Conservation (phyloP, 2,888 invertebrate genomes). For the Erebia ligea region DNA sequence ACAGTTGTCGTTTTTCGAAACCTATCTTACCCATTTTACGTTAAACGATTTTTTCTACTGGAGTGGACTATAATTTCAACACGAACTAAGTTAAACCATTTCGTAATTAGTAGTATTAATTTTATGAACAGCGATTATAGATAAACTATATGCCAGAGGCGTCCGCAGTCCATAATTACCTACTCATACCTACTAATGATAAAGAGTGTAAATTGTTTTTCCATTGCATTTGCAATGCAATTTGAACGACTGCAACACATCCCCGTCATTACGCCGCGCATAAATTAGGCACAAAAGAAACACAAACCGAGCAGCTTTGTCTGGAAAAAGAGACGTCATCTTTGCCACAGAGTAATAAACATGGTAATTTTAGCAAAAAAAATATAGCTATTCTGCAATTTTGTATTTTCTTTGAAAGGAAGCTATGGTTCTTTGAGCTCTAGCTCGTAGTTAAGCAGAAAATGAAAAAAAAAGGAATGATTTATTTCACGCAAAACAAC, state of each 20-base stretch:
- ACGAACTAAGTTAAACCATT: no score
- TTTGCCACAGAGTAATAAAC: conserved; percentile 30
- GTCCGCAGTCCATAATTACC: conserved; percentile 13
- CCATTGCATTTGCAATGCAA: conserved; percentile 43
- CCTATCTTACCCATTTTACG: no score
- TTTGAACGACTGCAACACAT: conserved; percentile 40
- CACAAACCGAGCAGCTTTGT: conserved; percentile 31
- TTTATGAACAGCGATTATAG: conserved; percentile 3
- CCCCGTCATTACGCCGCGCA: conserved; percentile 37
- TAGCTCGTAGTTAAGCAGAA: no score
- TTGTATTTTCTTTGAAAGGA: background rate
- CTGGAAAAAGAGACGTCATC: conserved; percentile 26
- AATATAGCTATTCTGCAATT: background rate
- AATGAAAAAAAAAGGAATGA: no score
- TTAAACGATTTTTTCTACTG: no score
- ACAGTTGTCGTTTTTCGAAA: no score
- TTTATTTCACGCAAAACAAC: no score
- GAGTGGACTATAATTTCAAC: no score
- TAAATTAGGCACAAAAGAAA: conserved; percentile 33
- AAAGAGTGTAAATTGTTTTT: conserved; percentile 26
- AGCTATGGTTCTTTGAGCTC: background rate
- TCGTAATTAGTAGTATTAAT: no score
- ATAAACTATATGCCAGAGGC: conserved; percentile 17
- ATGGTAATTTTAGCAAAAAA: conserved; percentile 11
- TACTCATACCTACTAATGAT: conserved; percentile 12